phyloP scores from a whole-genome alignment of 2,113 vertebrate genomes.

The Axis porcinus region DNA sequence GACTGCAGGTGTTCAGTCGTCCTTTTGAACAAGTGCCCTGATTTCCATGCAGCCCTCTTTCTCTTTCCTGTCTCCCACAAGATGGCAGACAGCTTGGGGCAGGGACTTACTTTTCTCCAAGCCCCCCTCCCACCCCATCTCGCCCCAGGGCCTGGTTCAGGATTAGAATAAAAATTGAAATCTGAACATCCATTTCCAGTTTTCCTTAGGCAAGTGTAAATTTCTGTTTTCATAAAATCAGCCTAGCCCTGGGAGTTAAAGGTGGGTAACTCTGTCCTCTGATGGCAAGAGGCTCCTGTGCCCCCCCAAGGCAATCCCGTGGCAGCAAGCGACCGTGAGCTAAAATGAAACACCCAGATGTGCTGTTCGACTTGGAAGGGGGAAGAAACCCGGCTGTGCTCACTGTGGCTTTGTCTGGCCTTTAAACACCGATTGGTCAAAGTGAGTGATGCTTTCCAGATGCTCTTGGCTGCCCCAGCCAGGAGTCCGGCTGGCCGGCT shows the following conservation, averaged over 20 bases:
- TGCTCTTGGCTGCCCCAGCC: background rate
- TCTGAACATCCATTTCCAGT: background rate
- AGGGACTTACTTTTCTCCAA: background rate
- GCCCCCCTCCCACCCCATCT: background rate
- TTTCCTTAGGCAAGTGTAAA: background rate
- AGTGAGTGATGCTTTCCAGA: constrained; percentile 53
- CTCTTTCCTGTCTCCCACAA: rapidly evolving
- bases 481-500: background rate
- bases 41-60: rapidly evolving
- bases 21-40: rapidly evolving
- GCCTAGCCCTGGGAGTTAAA: background rate
- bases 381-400: background rate
- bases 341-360: background rate
- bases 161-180: background rate
- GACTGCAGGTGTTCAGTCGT: rapidly evolving
- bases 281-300: rapidly evolving
- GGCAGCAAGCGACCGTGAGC: background rate
- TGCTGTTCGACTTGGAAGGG: background rate
- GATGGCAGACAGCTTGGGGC: rapidly evolving
- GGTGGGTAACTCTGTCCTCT: background rate
- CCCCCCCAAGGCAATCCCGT: rapidly evolving
- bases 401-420: background rate
- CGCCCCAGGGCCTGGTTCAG: background rate
- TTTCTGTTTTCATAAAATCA: background rate
- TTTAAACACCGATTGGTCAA: background rate